phyloP scores from a whole-genome alignment of 2,113 vertebrate genomes.

The Pardalotus punctatus region DNA sequence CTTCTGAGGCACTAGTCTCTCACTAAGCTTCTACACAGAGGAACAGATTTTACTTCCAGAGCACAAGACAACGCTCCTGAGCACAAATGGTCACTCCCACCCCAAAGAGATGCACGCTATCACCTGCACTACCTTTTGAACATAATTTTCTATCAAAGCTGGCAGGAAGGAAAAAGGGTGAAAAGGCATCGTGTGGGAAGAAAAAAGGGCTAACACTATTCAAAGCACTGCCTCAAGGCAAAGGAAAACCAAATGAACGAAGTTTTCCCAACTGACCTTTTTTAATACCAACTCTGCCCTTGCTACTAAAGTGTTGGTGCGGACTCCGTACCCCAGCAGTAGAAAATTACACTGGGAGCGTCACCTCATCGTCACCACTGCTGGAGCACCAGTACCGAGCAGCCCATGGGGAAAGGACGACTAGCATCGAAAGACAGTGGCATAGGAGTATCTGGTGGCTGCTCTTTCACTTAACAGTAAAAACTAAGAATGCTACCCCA shows the following conservation, averaged over 20 bases:
- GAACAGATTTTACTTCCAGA: not conserved
- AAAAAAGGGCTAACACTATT: not conserved
- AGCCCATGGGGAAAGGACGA: not conserved
- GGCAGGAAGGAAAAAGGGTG: not conserved
- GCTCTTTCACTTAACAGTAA: not conserved
- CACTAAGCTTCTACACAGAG: not conserved
- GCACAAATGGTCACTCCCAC: not conserved
- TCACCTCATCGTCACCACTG: slow-evolving; percentile 57
- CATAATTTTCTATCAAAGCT: not conserved
- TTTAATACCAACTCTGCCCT: slow-evolving; percentile 49
- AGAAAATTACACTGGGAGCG: not conserved
- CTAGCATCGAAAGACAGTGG: not conserved
- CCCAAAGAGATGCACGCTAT: not conserved
- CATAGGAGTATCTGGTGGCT: not conserved
- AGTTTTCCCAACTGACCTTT: slow-evolving; percentile 67
- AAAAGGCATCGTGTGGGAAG: not conserved
- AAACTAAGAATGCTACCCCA: not conserved
- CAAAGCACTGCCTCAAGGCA: slow-evolving; percentile 20
- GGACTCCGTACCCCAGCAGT: not conserved
- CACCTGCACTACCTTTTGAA: not conserved
- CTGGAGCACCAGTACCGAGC: slow-evolving; percentile 17
- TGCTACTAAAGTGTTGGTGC: slow-evolving; percentile 36
- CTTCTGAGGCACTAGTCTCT: not conserved
- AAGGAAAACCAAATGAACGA: not conserved
- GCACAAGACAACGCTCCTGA: not conserved